Evolutionary conservation across 2,113 vertebrate species (phyloP).

Genomic region (Dicrurus megarhynchus): DNA sequence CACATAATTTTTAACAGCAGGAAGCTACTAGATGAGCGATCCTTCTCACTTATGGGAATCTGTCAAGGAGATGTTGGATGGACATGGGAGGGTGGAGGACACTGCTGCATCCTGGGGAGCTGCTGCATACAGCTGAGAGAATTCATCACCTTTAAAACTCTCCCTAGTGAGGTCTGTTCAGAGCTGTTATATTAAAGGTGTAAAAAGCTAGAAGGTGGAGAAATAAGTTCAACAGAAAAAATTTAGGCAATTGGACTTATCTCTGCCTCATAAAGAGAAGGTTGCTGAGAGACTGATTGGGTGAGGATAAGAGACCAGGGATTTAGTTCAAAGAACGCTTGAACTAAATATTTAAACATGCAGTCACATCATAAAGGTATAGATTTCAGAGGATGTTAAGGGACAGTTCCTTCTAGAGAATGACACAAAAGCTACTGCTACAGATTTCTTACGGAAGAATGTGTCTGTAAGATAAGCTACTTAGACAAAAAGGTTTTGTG

Average conservation of each 20-base stretch:
- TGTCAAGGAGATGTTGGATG: neutral
- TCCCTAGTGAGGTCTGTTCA: neutral
- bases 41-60: neutral
- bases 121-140: neutral
- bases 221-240: neutral
- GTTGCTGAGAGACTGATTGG: neutral
- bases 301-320: neutral
- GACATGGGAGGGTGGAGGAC: neutral
- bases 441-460: neutral
- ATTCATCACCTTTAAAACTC: neutral
- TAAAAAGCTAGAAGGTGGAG: neutral
- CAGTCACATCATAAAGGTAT: neutral
- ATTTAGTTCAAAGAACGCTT: neutral
- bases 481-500: neutral
- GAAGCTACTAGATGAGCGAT: neutral
- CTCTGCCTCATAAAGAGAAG: neutral
- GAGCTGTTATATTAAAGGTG: neutral
- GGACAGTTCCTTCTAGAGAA: neutral
- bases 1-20: neutral
- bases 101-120: neutral
- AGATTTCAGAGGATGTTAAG: neutral
- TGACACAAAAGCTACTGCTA: neutral
- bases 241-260: neutral
- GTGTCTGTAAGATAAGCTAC: neutral
- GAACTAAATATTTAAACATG: neutral